phyloP scores from a whole-genome alignment of 2,797 vertebrate genomes.

The Macroramphosus scolopax region DNA sequence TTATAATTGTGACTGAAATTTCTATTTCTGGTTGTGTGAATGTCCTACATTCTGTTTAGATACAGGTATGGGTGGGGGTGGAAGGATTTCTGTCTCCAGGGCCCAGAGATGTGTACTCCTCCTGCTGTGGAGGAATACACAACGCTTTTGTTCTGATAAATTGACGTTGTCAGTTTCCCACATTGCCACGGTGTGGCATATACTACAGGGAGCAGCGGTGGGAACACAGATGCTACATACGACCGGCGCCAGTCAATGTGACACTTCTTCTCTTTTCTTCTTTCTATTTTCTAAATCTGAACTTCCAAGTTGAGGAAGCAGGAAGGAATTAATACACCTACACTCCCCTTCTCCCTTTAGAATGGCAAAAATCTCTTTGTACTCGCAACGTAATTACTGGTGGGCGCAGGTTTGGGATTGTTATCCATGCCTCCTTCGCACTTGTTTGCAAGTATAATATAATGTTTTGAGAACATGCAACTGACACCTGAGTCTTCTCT shows the following conservation, averaged over 20 bases:
- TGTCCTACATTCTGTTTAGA: slow-evolving; percentile 80
- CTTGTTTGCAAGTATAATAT: slow-evolving; percentile 51
- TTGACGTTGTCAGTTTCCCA: slow-evolving; percentile 81
- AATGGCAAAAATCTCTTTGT: slow-evolving; percentile 72
- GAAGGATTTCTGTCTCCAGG: slow-evolving; percentile 76
- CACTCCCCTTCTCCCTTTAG: slow-evolving; percentile 70
- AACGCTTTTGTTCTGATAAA: slow-evolving; percentile 82
- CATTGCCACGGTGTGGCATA: slow-evolving; percentile 69
- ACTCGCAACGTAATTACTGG: slow-evolving; percentile 70
- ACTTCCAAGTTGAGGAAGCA: slow-evolving; percentile 73
- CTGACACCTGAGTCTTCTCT: slow-evolving; percentile 54
- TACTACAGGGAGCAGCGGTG: slow-evolving; percentile 74
- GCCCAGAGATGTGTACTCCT: slow-evolving; percentile 69
- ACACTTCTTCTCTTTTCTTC: slow-evolving; percentile 66
- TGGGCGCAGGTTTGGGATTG: slow-evolving; percentile 69
- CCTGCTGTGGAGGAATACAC: slow-evolving; percentile 56
- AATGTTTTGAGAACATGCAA: slow-evolving; percentile 59
- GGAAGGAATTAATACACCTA: slow-evolving; percentile 76
- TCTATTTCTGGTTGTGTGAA: slow-evolving; percentile 76
- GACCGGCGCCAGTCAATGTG: slow-evolving; percentile 76
- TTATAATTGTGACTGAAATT: slow-evolving; percentile 74
- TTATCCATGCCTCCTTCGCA: slow-evolving; percentile 55
- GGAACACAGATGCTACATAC: slow-evolving; percentile 65
- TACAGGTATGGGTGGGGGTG: slow-evolving; percentile 76
- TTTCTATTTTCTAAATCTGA: slow-evolving; percentile 71